Conservation (phyloP, 2,113 vertebrate species). For the Scomber japonicus region DNA sequence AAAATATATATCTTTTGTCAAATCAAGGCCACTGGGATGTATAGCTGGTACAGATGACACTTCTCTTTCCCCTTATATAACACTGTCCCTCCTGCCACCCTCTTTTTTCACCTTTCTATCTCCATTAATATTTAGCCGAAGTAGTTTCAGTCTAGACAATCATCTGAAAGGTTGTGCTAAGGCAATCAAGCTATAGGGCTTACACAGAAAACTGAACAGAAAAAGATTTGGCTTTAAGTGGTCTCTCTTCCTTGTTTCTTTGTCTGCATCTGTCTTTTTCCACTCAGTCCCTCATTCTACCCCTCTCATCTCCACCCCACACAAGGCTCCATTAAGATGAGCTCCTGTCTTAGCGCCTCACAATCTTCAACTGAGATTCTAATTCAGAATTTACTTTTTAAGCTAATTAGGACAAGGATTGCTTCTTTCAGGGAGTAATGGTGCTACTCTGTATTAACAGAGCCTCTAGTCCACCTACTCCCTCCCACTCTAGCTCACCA, state of each 20-base stretch:
- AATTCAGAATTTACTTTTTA: constrained; percentile 58
- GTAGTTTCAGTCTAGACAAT: constrained; percentile 53
- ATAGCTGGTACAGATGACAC: neutral
- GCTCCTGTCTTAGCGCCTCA: constrained; percentile 22
- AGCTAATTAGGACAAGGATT: constrained; percentile 51
- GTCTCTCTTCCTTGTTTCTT: constrained; percentile 19
- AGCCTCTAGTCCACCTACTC: neutral
- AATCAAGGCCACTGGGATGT: neutral
- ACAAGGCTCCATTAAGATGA: constrained; percentile 45
- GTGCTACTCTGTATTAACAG: constrained; percentile 20
- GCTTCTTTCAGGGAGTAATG: constrained; percentile 42
- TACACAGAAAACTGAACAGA: constrained; percentile 43
- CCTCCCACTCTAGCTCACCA: constrained; percentile 33
- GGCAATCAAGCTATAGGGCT: constrained; percentile 26
- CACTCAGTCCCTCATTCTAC: neutral
- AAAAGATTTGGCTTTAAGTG: constrained; percentile 31
- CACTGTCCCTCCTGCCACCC: neutral
- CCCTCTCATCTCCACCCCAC: neutral
- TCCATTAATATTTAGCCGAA: constrained; percentile 56
- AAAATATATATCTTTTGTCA: neutral
- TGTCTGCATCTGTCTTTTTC: constrained; percentile 10
- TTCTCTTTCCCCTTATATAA: constrained; percentile 14
- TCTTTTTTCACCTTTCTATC: constrained; percentile 12
- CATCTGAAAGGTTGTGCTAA: constrained; percentile 57
- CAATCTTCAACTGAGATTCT: constrained; percentile 35